Conservation (phyloP, 2,113 vertebrate species). For the Vidua macroura region DNA sequence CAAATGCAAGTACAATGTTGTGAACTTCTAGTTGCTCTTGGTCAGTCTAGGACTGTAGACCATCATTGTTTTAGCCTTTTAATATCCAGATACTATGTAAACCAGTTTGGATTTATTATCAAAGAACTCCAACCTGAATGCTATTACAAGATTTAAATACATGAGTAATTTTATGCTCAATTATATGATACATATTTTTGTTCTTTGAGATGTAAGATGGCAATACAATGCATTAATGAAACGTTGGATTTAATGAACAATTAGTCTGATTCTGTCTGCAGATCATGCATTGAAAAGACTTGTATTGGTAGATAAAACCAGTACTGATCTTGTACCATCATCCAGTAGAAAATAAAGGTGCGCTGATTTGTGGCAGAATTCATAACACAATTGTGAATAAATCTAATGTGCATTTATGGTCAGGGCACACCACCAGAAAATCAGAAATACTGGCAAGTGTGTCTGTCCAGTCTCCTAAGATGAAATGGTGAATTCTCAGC, state of each 20-base stretch:
- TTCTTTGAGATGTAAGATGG: background rate
- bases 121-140: background rate
- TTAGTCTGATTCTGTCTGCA: background rate
- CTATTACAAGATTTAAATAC: background rate
- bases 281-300: background rate
- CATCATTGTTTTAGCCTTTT: background rate
- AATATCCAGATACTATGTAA: background rate
- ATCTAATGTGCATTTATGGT: background rate
- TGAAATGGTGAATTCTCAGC: background rate
- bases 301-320: background rate
- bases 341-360: background rate
- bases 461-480: background rate
- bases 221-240: background rate
- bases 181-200: background rate
- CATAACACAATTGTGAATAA: background rate
- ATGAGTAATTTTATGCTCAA: background rate
- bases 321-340: background rate
- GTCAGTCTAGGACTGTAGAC: background rate
- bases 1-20: background rate
- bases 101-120: background rate
- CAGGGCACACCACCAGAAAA: background rate
- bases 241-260: background rate
- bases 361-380: background rate
- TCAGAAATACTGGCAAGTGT: background rate
- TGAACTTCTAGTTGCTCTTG: background rate